Conservation (phyloP, 2,113 vertebrate genomes). For the Harpagus bidentatus region DNA sequence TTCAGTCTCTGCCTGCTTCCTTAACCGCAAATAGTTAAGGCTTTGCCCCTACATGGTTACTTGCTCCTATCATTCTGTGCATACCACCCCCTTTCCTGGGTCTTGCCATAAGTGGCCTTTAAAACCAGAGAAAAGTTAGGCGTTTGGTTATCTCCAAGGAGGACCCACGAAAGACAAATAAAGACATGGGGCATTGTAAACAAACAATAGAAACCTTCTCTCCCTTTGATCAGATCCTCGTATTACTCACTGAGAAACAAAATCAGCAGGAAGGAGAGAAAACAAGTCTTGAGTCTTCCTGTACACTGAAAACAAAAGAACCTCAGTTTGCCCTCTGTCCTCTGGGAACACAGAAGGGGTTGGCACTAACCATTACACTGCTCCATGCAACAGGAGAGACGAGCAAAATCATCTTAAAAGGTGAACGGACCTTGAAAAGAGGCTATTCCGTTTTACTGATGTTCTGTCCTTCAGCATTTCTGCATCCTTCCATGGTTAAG, state of each 20-base stretch:
- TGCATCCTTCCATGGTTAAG: not conserved
- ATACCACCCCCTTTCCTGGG: fast-evolving
- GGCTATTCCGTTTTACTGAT: not conserved
- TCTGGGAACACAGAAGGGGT: not conserved
- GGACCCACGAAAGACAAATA: not conserved
- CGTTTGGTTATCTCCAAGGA: not conserved
- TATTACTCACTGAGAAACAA: not conserved
- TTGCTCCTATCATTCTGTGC: not conserved
- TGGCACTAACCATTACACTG: not conserved
- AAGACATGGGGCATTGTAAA: not conserved
- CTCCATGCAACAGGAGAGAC: not conserved
- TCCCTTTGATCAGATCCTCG: not conserved
- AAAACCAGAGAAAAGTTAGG: not conserved
- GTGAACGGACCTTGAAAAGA: not conserved
- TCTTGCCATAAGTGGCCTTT: not conserved
- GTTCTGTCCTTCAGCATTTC: not conserved
- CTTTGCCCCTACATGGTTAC: not conserved
- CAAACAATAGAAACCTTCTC: not conserved
- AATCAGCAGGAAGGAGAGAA: not conserved
- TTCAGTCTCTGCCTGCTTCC: not conserved
- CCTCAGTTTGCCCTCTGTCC: not conserved
- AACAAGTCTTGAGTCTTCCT: not conserved
- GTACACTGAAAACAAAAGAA: not conserved
- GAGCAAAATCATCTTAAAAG: not conserved
- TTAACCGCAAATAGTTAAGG: not conserved